Conservation (phyloP, 1,140 invertebrate species). For the Adoxophyes honmai region DNA sequence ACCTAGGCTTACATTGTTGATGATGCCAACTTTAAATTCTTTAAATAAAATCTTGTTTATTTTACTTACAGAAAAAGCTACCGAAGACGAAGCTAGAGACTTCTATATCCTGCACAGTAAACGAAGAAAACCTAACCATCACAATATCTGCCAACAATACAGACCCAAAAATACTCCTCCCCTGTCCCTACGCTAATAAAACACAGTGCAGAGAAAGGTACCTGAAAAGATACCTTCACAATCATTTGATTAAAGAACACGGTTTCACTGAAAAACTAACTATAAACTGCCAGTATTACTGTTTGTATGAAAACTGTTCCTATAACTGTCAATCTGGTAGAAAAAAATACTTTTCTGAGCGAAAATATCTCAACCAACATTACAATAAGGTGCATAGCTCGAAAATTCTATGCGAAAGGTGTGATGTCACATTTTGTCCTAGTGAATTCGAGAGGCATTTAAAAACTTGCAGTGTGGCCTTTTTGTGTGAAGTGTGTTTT, state of each 20-base stretch:
- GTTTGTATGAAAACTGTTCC: conserved; percentile 27
- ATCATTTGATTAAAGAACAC: conserved; percentile 43
- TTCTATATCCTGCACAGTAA: conserved; percentile 21
- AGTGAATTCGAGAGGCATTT: conserved; percentile 36
- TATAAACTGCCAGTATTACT: conserved; percentile 44
- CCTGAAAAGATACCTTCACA: conserved; percentile 38
- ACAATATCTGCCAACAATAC: conserved; percentile 41
- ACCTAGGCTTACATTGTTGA: too few relatives aligned
- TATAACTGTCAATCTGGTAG: conserved; percentile 30
- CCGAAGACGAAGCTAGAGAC: conserved; percentile 18
- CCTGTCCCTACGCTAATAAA: conserved; percentile 33
- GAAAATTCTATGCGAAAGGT: conserved; percentile 36
- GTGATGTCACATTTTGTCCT: conserved; percentile 29
- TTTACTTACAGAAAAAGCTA: conserved; percentile 25
- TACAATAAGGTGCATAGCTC: conserved; percentile 49
- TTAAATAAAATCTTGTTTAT: too few relatives aligned
- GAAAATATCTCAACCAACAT: conserved; percentile 61
- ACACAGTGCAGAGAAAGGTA: conserved; percentile 35
- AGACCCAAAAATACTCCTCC: conserved; percentile 33
- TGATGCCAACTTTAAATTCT: too few relatives aligned
- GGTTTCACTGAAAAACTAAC: conserved; percentile 24
- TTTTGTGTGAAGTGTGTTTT: conserved; percentile 43
- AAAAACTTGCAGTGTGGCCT: conserved; percentile 38
- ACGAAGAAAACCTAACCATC: conserved; percentile 31
- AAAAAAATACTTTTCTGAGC: conserved; percentile 40